Base-by-base conservation (phyloP, 2,797 vertebrate genomes). In the Sternarchorhynchus goeldii region DNA sequence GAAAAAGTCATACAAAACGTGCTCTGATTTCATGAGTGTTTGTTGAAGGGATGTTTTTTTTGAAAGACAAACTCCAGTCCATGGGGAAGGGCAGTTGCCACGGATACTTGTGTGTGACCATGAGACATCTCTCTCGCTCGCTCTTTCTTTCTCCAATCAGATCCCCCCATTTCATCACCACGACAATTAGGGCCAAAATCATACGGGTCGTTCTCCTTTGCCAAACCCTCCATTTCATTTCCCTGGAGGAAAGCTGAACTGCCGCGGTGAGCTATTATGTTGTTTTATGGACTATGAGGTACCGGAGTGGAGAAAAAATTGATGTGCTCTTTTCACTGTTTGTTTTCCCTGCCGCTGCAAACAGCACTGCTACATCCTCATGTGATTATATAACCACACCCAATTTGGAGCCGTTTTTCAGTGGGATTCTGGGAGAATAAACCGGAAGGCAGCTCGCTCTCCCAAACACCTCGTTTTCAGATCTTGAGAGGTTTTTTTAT, bases 401-500 rank as follows among this genome's bases (percentile, higher is more conserved):
- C 88, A 89, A 88, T 91, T 90, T 88, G 80, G 80, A 89, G 85
- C 88, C 87, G 91, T 91, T 77, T 58, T 76, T 66, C 60, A 73
- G 29, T 57, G 18, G 14, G 31, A 29, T 68, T 63, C 32, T 74
- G 76, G 83, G 78, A 84, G 87, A 85, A 86, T 82, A 74, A 75
- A 86, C 71, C 55, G 75, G 10, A 12, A 82, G 80, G 82, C 84
- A 7, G 36, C 14, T 75, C 18, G 10, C 34, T 53, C 29, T 25
- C 12, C 18, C 25, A 0, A 21, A 41, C 8, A 45, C 2, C 31
- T 25, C 41, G 56, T 63, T 31, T 60, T 59, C 39, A 3, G 1
- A 16, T 16, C 29, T 71, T 4, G 18, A 39, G 14, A 3, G 25
- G 25, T 25, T 25, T 18, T 45, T 53, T 45, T 8, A 7, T 45